Conservation (phyloP, 2,888 invertebrate genomes). For the Hirtodrosophila trivittata region DNA sequence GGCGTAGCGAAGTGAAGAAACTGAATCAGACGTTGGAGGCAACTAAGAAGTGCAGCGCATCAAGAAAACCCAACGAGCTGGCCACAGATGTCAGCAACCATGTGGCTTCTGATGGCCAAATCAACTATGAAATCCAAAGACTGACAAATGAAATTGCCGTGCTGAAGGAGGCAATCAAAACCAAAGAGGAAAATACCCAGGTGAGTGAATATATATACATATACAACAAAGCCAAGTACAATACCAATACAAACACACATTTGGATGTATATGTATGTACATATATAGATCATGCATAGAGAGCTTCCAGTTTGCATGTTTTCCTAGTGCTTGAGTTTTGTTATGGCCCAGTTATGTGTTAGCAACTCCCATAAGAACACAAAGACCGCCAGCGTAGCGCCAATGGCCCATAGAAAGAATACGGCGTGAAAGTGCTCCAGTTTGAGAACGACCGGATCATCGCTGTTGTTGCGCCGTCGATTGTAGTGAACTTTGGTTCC, state of each 20-base stretch:
- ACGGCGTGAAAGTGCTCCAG: constrained; percentile 81
- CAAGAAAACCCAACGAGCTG: constrained; percentile 60
- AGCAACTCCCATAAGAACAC: constrained; percentile 69
- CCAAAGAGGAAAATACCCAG: constrained; percentile 88
- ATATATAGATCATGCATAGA: neutral
- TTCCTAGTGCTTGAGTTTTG: constrained; percentile 45
- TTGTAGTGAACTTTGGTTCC: constrained; percentile 59
- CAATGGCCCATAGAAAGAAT: constrained; percentile 77
- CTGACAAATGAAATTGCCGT: constrained; percentile 86
- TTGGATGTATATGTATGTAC: neutral
- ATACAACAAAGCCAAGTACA: too few relatives aligned
- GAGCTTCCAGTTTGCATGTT: constrained; percentile 31
- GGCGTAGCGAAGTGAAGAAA: constrained; percentile 86
- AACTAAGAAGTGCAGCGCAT: constrained; percentile 74
- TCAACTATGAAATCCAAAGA: constrained; percentile 83
- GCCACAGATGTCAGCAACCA: constrained; percentile 43
- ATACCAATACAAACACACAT: too few relatives aligned
- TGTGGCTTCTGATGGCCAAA: constrained; percentile 70
- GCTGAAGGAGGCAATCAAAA: constrained; percentile 87
- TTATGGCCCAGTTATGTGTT: constrained; percentile 46
- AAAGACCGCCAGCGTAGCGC: constrained; percentile 59
- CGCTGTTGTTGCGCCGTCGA: constrained; percentile 42
- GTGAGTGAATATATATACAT: constrained; percentile 84
- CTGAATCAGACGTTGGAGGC: constrained; percentile 86
- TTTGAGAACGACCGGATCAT: constrained; percentile 75